A percentile compares a stretch with the other conserved stretches of the same genome.
Evolutionary conservation across 2,113 vertebrate genomes (phyloP).

Genomic region (Nothocercus julius): DNA sequence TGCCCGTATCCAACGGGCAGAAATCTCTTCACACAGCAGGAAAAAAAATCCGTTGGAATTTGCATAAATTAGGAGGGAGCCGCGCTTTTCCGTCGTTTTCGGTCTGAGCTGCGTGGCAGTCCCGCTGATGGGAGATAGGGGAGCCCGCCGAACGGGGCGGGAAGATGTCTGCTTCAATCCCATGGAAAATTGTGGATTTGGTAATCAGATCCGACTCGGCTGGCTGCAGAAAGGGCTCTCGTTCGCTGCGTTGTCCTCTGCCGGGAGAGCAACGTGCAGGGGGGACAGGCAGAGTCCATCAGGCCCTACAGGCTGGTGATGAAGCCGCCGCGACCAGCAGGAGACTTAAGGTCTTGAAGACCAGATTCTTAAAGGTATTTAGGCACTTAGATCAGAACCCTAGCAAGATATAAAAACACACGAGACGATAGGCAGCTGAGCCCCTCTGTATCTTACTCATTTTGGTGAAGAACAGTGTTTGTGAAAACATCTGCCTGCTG

Average conservation of each 20-base stretch:
- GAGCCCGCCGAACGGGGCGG: neutral
- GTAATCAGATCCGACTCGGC: conserved; percentile 37
- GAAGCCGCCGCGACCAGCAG: neutral
- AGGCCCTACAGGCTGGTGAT: rapidly evolving
- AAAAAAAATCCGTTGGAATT: conserved; percentile 24
- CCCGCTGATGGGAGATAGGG: neutral
- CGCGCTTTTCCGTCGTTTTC: neutral
- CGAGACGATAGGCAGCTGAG: neutral
- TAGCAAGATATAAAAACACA: neutral
- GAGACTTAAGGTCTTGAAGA: neutral
- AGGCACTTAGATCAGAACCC: neutral
- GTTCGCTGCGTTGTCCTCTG: neutral
- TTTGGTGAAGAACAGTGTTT: neutral
- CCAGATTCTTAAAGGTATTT: neutral
- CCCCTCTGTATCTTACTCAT: rapidly evolving
- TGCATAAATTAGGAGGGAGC: conserved; percentile 63
- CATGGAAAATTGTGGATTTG: neutral
- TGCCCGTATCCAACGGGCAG: neutral
- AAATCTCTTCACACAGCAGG: conserved; percentile 22
- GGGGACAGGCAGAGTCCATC: neutral
- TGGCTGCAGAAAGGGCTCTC: conserved; percentile 2
- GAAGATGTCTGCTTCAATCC: neutral
- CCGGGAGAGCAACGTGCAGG: neutral
- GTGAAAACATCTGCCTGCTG: neutral
- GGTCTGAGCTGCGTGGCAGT: conserved; percentile 19